A percentile compares a stretch with the other conserved stretches of the same genome.
These are phyloP conservation scores for Ramphastos sulfuratus DNA, from an alignment of 2,113 vertebrate genomes.

Conservation along the genomic window DNA sequence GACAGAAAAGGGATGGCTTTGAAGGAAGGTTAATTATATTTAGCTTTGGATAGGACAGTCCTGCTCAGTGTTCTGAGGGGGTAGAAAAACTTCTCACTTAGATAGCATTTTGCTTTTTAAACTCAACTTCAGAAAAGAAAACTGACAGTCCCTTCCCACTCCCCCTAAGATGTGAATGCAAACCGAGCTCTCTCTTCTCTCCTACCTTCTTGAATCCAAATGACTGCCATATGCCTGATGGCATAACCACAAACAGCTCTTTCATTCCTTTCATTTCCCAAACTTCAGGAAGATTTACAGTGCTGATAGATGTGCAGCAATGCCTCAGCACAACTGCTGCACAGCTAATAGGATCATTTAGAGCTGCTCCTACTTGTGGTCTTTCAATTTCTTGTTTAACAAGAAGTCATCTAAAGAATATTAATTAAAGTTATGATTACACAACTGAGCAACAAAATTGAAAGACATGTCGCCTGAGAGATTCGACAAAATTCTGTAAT, in stretches of 20 bases:
- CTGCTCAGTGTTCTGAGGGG: neutral
- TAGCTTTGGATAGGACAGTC: neutral
- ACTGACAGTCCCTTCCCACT: no score
- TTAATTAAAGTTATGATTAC: neutral
- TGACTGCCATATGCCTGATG: neutral
- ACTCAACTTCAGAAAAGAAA: neutral
- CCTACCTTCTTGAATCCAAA: neutral
- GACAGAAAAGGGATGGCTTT: neutral
- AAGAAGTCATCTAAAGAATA: neutral
- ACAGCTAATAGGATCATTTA: neutral
- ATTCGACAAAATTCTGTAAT: conserved; percentile 25
- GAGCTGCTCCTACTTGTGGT: neutral
- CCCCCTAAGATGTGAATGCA: neutral
- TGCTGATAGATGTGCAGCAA: neutral
- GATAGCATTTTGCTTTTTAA: neutral
- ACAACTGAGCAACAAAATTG: neutral
- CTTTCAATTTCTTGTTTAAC: conserved; percentile 13
- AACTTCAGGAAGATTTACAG: neutral
- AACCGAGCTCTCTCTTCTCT: neutral
- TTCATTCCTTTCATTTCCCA: neutral
- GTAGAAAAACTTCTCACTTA: neutral
- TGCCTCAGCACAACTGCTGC: neutral
- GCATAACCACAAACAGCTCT: neutral
- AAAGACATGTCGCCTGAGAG: fast-evolving
- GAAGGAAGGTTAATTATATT: neutral